phyloP scores from a whole-genome alignment of 1,140 invertebrate genomes.

The Cataglyphis hispanica region DNA sequence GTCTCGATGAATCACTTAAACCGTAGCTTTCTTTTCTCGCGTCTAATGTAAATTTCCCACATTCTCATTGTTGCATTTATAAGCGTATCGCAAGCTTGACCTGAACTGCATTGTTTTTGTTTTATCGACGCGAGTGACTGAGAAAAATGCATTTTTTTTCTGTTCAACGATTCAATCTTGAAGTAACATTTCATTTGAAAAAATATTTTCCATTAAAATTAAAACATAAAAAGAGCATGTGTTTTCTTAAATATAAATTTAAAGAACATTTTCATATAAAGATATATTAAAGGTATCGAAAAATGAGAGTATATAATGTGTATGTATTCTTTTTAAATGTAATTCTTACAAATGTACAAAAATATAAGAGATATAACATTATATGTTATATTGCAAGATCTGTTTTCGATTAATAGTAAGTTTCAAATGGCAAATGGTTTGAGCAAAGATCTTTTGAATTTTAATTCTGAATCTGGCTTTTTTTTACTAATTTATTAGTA shows the following conservation, averaged over 20 bases:
- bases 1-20: constrained; percentile 21
- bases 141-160: constrained; percentile 8
- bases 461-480: too few relatives aligned
- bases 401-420: not conserved
- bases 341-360: not conserved
- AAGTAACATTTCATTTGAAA: not conserved
- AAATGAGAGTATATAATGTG: not conserved
- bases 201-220: too few relatives aligned
- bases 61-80: not conserved
- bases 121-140: not conserved
- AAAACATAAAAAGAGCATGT: too few relatives aligned
- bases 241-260: too few relatives aligned
- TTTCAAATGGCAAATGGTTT: not conserved
- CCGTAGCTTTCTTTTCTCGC: not conserved
- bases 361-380: not conserved
- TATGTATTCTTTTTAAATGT: not conserved
- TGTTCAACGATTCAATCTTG: not conserved
- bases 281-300: not conserved
- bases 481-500: too few relatives aligned
- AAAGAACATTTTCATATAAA: too few relatives aligned
- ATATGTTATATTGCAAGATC: too few relatives aligned
- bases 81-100: not conserved
- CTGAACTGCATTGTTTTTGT: constrained; percentile 3
- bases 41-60: constrained; percentile 19
- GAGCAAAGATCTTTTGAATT: too few relatives aligned